Evolutionary conservation across 2,888 invertebrate species (phyloP).

Genomic region (Eulithis prunata): DNA sequence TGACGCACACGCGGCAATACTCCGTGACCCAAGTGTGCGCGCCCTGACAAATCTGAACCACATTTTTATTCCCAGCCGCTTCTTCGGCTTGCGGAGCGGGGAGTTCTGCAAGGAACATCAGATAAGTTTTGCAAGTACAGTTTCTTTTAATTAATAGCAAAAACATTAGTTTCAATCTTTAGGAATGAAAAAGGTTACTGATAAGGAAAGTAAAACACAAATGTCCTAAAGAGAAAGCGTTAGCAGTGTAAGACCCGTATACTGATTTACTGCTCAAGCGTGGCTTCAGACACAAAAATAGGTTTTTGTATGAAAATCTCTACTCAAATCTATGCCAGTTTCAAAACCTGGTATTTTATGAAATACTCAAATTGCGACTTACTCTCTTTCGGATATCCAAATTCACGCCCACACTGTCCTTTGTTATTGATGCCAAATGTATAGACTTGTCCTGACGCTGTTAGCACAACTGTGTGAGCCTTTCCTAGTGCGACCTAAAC

Average conservation of each 20-base stretch:
- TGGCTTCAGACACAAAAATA: too few relatives aligned
- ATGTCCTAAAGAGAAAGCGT: too few relatives aligned
- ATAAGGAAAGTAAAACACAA: too few relatives aligned
- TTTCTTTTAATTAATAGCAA: too few relatives aligned
- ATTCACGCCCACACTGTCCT: constrained; percentile 97
- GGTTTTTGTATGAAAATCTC: too few relatives aligned
- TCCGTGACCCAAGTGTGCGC: constrained; percentile 92
- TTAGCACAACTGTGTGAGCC: constrained; percentile 96
- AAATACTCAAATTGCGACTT: constrained; percentile 44
- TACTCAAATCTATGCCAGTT: too few relatives aligned
- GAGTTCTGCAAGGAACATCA: constrained; percentile 22
- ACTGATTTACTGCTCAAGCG: too few relatives aligned
- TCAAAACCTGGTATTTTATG: too few relatives aligned
- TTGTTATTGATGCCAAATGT: constrained; percentile 99
- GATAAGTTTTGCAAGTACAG: too few relatives aligned
- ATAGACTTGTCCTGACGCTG: constrained; percentile 94
- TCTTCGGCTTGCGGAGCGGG: constrained; percentile 38
- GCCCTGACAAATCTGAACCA: constrained; percentile 82
- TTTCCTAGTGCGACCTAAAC: constrained; percentile 93
- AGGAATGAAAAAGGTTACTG: too few relatives aligned
- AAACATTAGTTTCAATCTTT: too few relatives aligned
- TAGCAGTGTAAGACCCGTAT: too few relatives aligned
- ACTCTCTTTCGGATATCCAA: constrained; percentile 86
- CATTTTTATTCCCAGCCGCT: constrained; percentile 51
- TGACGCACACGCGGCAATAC: constrained; percentile 94